Percentiles rank a stretch among this genome's conserved stretches.
Evolutionary conservation across 2,888 invertebrate genomes (phyloP).

Genomic region (Andrena flavipes): DNA sequence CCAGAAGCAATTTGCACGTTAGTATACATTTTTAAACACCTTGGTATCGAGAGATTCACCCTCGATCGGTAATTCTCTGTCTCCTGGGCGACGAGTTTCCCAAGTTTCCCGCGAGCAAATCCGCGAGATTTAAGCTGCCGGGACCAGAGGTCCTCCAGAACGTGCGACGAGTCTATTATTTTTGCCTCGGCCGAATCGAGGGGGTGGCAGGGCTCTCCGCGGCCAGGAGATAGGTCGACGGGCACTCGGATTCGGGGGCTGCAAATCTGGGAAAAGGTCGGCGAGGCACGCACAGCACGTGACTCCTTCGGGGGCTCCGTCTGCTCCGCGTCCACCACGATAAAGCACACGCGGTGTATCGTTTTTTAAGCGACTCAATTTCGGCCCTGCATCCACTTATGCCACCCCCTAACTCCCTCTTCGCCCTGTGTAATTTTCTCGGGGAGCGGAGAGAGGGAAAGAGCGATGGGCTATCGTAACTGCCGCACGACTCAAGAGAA

Average conservation of each 20-base stretch:
- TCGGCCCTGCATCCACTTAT: conserved; percentile 54
- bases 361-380: conserved; percentile 77
- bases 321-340: conserved; percentile 78
- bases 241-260: conserved; percentile 60
- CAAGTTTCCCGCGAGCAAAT: background rate
- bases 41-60: background rate
- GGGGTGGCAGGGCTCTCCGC: conserved; percentile 54
- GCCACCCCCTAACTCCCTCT: background rate
- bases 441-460: no score
- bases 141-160: conserved; percentile 26
- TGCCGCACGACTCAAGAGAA: no score
- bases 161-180: conserved; percentile 78
- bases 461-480: no score
- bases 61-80: background rate
- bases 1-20: background rate
- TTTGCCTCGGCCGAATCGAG: conserved; percentile 67
- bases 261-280: conserved; percentile 81
- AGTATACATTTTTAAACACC: background rate
- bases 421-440: conserved; percentile 28
- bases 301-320: conserved; percentile 71
- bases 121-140: background rate
- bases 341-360: conserved; percentile 78
- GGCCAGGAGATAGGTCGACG: conserved; percentile 63
- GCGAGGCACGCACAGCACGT: conserved; percentile 83
- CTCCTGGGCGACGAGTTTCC: background rate